Percentiles rank a stretch among this genome's conserved stretches.
Evolutionary conservation across 2,113 vertebrate genomes (phyloP).

Genomic region (Ceyx melanurus): DNA sequence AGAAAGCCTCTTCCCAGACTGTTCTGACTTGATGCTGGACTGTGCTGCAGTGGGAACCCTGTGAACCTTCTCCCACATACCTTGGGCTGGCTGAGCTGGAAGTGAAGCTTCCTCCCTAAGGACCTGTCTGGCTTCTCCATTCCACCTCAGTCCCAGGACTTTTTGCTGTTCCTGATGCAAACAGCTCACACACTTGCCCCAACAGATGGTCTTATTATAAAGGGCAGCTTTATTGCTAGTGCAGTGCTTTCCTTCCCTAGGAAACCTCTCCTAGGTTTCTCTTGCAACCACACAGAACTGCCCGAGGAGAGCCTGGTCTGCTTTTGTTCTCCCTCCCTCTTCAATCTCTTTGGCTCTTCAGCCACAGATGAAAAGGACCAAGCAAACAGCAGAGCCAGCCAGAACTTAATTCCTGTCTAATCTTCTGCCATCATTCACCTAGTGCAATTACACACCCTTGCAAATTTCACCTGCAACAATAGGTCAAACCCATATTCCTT

Average conservation of each 20-base stretch:
- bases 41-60: background rate
- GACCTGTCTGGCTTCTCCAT: fast-evolving
- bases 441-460: background rate
- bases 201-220: background rate
- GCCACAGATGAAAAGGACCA: background rate
- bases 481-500: background rate
- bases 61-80: background rate
- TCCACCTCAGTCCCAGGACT: fast-evolving
- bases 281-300: background rate
- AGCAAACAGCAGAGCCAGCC: background rate
- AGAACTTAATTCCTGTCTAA: background rate
- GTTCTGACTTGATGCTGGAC: fast-evolving
- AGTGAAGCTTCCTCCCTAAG: background rate
- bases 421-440: background rate
- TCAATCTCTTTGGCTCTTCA: background rate
- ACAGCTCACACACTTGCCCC: background rate
- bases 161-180: fast-evolving
- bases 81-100: fast-evolving
- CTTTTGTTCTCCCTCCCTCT: background rate
- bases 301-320: background rate
- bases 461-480: background rate
- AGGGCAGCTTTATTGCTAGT: background rate
- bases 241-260: fast-evolving
- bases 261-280: no score
- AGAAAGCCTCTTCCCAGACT: background rate